phyloP scores from a whole-genome alignment of 2,113 vertebrate species.

The Felis chaus region DNA sequence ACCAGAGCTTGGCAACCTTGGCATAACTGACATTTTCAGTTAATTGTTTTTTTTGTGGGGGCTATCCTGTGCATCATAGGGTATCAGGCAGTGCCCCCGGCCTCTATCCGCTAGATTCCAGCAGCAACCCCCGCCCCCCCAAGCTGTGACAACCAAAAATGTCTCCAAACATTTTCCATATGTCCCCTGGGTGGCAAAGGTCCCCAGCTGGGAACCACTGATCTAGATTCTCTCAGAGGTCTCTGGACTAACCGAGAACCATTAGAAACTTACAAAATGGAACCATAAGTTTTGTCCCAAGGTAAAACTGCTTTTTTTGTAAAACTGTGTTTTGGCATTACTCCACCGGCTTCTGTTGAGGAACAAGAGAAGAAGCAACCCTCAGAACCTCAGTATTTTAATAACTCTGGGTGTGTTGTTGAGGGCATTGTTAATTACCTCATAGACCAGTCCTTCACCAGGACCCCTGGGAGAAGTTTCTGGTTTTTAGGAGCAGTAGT shows the following conservation, averaged over 20 bases:
- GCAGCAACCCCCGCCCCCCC: not conserved
- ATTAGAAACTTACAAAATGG: not conserved
- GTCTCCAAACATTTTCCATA: not conserved
- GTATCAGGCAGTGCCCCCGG: not conserved
- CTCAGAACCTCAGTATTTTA: conserved; percentile 41
- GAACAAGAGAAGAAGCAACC: not conserved
- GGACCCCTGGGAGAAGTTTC: not conserved
- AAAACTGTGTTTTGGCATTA: not conserved
- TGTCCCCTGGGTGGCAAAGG: not conserved
- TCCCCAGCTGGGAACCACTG: not conserved
- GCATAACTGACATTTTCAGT: not conserved
- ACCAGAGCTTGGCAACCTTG: not conserved
- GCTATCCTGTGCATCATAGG: not conserved
- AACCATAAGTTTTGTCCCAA: not conserved
- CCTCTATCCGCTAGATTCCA: not conserved
- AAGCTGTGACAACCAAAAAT: not conserved
- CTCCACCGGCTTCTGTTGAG: not conserved
- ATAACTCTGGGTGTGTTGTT: not conserved
- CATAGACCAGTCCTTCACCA: not conserved
- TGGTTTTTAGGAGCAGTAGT: not conserved
- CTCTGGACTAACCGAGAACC: not conserved
- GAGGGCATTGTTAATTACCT: not conserved
- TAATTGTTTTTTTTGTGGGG: not conserved
- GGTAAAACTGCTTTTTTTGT: not conserved
- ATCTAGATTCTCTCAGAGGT: not conserved